A percentile compares a stretch with the other conserved stretches of the same genome.
Conservation (phyloP, 2,888 invertebrate species). For the Drosophila algonquin region DNA sequence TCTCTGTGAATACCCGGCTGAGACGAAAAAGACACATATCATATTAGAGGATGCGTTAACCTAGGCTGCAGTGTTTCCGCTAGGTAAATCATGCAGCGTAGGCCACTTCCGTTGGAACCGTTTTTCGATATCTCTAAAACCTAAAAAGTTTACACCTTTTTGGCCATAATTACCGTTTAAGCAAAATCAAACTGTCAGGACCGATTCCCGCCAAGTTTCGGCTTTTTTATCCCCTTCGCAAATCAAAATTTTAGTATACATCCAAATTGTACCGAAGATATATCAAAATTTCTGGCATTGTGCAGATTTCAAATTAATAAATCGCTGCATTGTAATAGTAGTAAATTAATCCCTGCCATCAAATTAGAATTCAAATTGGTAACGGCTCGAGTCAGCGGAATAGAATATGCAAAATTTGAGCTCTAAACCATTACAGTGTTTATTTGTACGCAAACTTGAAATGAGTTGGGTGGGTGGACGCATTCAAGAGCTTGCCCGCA, state of each 20-base stretch:
- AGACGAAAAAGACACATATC: constrained; percentile 4
- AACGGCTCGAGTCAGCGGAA: background rate
- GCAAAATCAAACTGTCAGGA: no score
- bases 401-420: constrained; percentile 3
- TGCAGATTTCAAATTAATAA: constrained; percentile 40
- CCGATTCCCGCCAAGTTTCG: no score
- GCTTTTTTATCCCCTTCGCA: no score
- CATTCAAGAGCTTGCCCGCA: background rate
- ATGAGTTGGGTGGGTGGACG: background rate
- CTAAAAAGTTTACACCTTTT: constrained; percentile 26
- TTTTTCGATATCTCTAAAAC: constrained; percentile 30
- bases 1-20: background rate
- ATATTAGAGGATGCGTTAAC: constrained; percentile 55
- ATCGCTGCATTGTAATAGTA: constrained; percentile 40
- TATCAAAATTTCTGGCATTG: constrained; percentile 53
- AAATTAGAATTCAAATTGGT: constrained; percentile 6
- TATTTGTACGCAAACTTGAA: background rate
- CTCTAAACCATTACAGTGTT: constrained; percentile 1
- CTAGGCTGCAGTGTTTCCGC: constrained; percentile 47
- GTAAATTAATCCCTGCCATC: constrained; percentile 10
- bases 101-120: constrained; percentile 57
- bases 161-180: constrained; percentile 12
- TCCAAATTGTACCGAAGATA: constrained; percentile 43
- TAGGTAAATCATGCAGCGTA: constrained; percentile 31
- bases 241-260: constrained; percentile 29